A percentile compares a stretch with the other conserved stretches of the same genome.
Evolutionary conservation across 2,797 vertebrate species (phyloP).

Genomic region (Lerista edwardsae): DNA sequence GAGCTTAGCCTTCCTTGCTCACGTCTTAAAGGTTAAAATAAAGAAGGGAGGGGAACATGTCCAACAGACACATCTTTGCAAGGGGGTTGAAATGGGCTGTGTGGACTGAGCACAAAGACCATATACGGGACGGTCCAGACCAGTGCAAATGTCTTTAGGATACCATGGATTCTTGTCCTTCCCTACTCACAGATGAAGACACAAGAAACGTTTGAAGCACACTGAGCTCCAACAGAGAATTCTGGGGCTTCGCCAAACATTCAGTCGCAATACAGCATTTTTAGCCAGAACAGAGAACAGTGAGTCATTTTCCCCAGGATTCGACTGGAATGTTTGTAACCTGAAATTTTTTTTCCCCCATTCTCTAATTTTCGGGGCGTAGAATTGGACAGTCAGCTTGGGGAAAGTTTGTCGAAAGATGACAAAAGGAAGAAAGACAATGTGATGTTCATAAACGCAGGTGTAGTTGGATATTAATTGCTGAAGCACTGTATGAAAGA

Average conservation of each 20-base stretch:
- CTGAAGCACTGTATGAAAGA: neutral
- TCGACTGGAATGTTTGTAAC: neutral
- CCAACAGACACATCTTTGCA: neutral
- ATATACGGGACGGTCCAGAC: neutral
- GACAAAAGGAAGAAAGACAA: neutral
- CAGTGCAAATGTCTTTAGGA: neutral
- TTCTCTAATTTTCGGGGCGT: neutral
- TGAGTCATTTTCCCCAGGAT: accelerated
- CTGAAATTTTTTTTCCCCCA: neutral
- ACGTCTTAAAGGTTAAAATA: neutral
- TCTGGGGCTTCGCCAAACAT: neutral
- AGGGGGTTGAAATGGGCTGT: neutral
- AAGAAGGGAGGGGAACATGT: neutral
- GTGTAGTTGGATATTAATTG: no score
- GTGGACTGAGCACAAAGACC: neutral
- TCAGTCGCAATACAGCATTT: constrained; percentile 16
- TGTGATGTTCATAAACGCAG: no score
- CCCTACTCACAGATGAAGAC: neutral
- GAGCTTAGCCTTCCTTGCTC: neutral
- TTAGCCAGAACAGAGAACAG: neutral
- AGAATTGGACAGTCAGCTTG: neutral
- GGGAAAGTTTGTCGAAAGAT: neutral
- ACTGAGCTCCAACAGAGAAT: neutral
- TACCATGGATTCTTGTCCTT: neutral
- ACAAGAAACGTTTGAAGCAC: neutral